Base-by-base conservation (phyloP, 2,113 vertebrate genomes). In the Triplophysa tibetana region DNA sequence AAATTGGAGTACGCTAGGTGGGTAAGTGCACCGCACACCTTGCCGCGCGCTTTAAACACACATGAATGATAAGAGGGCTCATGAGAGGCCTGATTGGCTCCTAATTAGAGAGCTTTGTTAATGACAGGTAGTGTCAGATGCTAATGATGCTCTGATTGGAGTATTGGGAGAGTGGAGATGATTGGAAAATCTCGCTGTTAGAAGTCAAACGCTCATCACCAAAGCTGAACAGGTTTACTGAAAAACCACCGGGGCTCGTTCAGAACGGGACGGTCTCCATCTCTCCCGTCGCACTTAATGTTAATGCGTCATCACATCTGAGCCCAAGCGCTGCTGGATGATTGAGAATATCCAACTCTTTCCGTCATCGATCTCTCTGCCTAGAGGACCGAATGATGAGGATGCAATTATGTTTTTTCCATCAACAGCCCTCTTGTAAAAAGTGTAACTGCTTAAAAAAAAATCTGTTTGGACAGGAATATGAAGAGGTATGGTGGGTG, bases 81-180 rank as follows among this genome's bases (percentile, higher is more conserved):
- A 81, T 75, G 79, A 79, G 75, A 80, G 45, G 72, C 75, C 82
- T 89, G 88, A 88, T 87, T 89, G 86, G 84, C 75, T 77, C 86
- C 81, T 86, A 87, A 89, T 89, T 86, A 88, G 84, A 78, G 83
- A 81, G 78, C 83, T 77, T 82, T 85, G 83, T 84, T 87, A 85
- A 86, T 85, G 84, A 86, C 81, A 86, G 85, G 83, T 84, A 82
- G 84, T 86, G 88, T 86, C 85, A 87, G 83, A 81, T 85, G 80
- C 83, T 89, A 86, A 89, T 81, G 81, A 89, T 84, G 79, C 77
- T 41, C 82, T 88, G 86, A 89, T 86, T 89, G 85, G 85, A 89
- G 86, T 84, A 80, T 75, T 77, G 77, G 73, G 70, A 76, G 83
- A 81, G 81, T 78, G 83, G 75, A 85, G 82, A 87, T 83, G 86